These are phyloP conservation scores for Orthosia incerta DNA, from an alignment of 2,888 invertebrate species.

Conservation along the genomic window DNA sequence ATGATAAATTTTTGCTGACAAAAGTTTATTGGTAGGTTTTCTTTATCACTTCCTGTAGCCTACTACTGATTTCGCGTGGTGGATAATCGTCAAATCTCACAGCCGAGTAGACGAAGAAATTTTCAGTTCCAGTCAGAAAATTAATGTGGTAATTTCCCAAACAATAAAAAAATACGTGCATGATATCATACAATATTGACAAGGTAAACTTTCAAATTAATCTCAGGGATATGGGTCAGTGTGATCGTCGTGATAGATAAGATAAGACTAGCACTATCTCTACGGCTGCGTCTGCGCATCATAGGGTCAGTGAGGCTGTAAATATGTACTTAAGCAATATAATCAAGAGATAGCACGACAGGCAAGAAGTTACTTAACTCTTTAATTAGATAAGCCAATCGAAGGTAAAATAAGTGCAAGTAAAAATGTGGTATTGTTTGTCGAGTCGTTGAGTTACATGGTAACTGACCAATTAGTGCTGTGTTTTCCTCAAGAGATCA, in stretches of 20 bases:
- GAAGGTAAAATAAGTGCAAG: no score
- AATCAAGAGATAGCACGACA: background rate
- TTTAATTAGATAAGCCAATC: background rate
- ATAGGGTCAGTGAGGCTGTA: conserved; percentile 12
- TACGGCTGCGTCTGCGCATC: conserved; percentile 21
- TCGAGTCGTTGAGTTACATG: no score
- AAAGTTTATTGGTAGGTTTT: no score
- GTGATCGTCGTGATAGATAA: conserved; percentile 40
- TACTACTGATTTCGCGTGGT: no score
- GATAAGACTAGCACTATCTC: conserved; percentile 39
- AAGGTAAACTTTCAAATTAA: conserved; percentile 40
- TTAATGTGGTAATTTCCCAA: background rate
- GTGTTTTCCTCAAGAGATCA: no score
- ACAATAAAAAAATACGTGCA: conserved; percentile 16
- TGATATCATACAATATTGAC: conserved; percentile 22
- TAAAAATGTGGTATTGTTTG: no score
- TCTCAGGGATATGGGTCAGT: conserved; percentile 51
- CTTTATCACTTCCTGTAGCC: no score
- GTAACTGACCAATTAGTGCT: no score
- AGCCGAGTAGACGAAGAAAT: no score
- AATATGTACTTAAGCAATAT: background rate
- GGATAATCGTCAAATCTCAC: no score
- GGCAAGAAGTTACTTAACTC: background rate
- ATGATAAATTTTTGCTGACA: no score
- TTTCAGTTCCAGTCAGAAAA: no score